Evolutionary conservation across 1,140 invertebrate species (phyloP), one percentile per base, ranked within the genome.

Genomic region (Laodelphax striatellus): DNA sequence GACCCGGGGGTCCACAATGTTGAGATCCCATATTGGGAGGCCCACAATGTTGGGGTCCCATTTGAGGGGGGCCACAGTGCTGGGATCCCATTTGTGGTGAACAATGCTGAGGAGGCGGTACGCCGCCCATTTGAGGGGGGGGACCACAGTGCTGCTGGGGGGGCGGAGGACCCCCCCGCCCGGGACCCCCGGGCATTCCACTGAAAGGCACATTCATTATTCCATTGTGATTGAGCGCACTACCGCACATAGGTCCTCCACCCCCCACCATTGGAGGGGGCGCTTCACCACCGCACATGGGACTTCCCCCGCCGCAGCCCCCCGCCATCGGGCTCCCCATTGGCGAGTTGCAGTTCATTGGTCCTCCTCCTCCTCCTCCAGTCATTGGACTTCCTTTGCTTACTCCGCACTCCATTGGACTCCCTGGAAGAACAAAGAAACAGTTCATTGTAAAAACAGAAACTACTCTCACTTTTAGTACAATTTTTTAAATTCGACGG

Each of bases 171-270:
- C 76, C 78, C 77, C 81, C 19, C 62, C 46, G 3, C 1, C 53
- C 61, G 43, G 59, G 62, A 46, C 65, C 62, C 50, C 55, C 62
- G 28, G 62, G 62, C 55, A 64, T 65, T 19, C 63, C 62, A n/a
- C 65, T 72, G 73, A 76, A 76, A 11, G 76, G 76, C 69, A 74
- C 77, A 42, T 74, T 75, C 63, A 76, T n/a, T n/a, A n/a, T 75
- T 65, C 76, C 75, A 50, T 50, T 50, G 21, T 28, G 24, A 28
- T n/a, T n/a, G n/a, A 6, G 24, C 2, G 24, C 24, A 28, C 46
- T 50, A 50, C 2, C 11, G 2, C 75, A 73, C 42, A 76, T 38
- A 38, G 34, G 10, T 11, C 34, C 34, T 31, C 74, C 70, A 76
- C 72, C 57, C 72, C 72, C 57, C 73, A 71, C 67, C 14, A 68